Base-by-base conservation (phyloP, 2,888 invertebrate genomes). In the Leucophenga maculata region DNA sequence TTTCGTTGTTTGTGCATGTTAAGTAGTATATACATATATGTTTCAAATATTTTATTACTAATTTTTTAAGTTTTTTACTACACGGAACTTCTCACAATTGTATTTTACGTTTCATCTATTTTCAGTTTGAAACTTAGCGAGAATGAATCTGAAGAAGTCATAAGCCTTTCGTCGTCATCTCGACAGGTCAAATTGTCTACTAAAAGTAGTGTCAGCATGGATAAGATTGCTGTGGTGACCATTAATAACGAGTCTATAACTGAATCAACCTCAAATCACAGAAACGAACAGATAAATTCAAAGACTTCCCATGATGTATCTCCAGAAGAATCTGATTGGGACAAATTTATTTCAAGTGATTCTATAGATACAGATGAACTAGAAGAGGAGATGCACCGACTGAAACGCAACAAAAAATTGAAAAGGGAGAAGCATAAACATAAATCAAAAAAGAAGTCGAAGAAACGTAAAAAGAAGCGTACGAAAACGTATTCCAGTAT, bases 391-490 rank as follows among this genome's bases (percentile, higher is more conserved):
- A 84, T 90, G 68, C 90, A 91, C 75, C 91, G 91, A 76, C 86
- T 86, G 46, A 91, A 92, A 80, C 92, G 92, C 83, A 84, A 84
- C 67, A 88, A 87, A 64, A 86, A 81, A 60, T 83, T 85, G 69
- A 88, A 88, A 76, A 85, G 87, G 72, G 87, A 93, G 87, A 93
- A 93, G 80, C 93, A 94, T 59, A 93, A 93, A 82, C 93, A 94
- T 57, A 94, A 94, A 84, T 92, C 93, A 86, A 94, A 93, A 87
- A 94, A 94, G 86, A 93, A 93, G 75, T 90, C 92, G 55, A 93
- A 93, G 80, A 94, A 93, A 69, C 88, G 90, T 72, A 93, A 93
- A 86, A 90, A 90, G 52, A 91, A 92, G 86, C 92, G 93, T 65
- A 90, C 91, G 69, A 93, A 93, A 50, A 91, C 92, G 66, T 93